Percentiles rank a stretch among this genome's conserved stretches.
phyloP scores from a whole-genome alignment of 2,113 vertebrate species.

The Toxotes chatareus region DNA sequence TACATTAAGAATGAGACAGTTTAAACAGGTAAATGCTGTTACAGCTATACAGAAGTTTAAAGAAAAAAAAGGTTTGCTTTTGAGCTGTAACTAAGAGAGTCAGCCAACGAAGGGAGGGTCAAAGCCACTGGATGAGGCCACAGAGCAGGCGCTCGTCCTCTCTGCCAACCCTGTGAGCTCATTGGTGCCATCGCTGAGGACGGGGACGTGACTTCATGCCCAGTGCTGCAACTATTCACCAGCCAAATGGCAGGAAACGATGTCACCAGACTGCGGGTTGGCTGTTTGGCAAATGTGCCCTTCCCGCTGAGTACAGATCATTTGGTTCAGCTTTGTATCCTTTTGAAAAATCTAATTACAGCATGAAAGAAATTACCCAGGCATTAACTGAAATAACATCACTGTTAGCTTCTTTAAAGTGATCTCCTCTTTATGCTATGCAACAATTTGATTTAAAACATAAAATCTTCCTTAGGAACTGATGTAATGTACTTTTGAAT shows the following conservation, averaged over 20 bases:
- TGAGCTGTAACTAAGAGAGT: not conserved
- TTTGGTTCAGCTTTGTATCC: constrained; percentile 31
- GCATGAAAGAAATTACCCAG: not conserved
- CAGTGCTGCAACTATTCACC: constrained; percentile 16
- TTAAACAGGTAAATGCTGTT: constrained; percentile 8
- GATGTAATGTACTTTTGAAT: no score
- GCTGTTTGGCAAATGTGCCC: constrained; percentile 35
- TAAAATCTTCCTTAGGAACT: not conserved
- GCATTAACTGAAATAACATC: not conserved
- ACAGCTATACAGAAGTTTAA: not conserved
- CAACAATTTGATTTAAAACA: not conserved
- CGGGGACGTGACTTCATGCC: constrained; percentile 35
- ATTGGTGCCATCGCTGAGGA: constrained; percentile 33
- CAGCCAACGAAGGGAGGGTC: constrained; percentile 23
- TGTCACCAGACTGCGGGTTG: constrained; percentile 45
- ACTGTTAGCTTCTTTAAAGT: not conserved
- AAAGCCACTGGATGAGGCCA: constrained; percentile 36
- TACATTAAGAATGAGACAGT: not conserved
- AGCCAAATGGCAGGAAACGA: constrained; percentile 56
- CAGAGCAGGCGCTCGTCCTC: constrained; percentile 10
- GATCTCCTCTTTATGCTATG: not conserved
- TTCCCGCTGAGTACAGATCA: constrained; percentile 22
- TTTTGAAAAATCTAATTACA: constrained; percentile 21
- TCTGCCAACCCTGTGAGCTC: constrained; percentile 45
- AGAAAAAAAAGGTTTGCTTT: constrained; percentile 1